These are phyloP conservation scores for Drosophila varians DNA, from an alignment of 1,140 invertebrate genomes.

Conservation along the genomic window DNA sequence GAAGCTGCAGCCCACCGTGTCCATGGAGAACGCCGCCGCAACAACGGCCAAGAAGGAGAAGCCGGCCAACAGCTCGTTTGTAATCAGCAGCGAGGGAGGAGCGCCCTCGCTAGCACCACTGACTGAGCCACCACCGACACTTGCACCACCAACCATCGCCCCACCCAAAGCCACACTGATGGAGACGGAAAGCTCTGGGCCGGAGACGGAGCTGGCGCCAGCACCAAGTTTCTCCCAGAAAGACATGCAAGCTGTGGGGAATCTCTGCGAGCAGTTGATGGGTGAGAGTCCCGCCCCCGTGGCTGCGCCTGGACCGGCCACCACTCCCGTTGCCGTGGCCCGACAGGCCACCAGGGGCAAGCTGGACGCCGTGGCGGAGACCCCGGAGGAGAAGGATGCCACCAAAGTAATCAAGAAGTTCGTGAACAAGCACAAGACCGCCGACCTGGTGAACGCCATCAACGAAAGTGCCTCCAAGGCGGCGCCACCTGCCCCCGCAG, in stretches of 20 bases:
- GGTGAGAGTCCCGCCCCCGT: constrained; percentile 8
- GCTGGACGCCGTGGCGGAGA: constrained; percentile 70
- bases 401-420: constrained; percentile 83
- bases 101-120: not conserved
- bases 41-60: constrained; percentile 75
- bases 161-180: constrained; percentile 46
- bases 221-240: constrained; percentile 66
- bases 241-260: constrained; percentile 81
- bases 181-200: constrained; percentile 69
- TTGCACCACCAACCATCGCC: constrained; percentile 9
- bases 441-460: constrained; percentile 80
- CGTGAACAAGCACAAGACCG: constrained; percentile 78
- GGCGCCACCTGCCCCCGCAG: not conserved
- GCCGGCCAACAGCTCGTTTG: constrained; percentile 67
- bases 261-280: constrained; percentile 71
- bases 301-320: not conserved
- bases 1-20: constrained; percentile 89
- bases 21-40: constrained; percentile 85
- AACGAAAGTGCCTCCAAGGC: constrained; percentile 61
- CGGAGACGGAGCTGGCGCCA: constrained; percentile 15
- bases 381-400: constrained; percentile 69
- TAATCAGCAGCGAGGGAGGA: constrained; percentile 39
- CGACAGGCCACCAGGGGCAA: constrained; percentile 59
- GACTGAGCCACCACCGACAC: not conserved
- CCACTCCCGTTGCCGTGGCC: constrained; percentile 8